Evolutionary conservation across 2,888 invertebrate species (phyloP).

Genomic region (Thymelicus lineola): DNA sequence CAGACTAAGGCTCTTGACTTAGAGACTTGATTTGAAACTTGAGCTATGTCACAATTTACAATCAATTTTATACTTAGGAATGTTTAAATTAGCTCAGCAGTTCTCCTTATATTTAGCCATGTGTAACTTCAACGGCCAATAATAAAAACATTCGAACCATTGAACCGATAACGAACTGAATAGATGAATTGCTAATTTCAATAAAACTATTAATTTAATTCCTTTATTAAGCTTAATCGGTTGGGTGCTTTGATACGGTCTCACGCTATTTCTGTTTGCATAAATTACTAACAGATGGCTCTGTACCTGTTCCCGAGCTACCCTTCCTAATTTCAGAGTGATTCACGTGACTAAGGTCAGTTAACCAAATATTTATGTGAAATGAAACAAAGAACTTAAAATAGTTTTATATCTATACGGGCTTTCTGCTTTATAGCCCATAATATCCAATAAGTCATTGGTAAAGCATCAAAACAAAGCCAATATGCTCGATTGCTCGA

Average conservation of each 20-base stretch:
- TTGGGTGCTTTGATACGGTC: not conserved
- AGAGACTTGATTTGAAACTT: no score
- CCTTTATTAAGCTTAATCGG: not conserved
- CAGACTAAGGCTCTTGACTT: no score
- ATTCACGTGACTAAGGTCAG: not conserved
- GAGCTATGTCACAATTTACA: not conserved
- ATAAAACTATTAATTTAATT: constrained; percentile 2
- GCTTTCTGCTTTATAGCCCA: not conserved
- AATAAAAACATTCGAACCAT: not conserved
- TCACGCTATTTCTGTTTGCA: not conserved
- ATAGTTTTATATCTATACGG: not conserved
- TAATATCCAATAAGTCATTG: not conserved
- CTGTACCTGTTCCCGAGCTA: not conserved
- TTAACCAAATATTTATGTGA: not conserved
- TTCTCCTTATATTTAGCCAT: not conserved
- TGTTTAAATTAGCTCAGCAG: not conserved
- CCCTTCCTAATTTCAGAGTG: not conserved
- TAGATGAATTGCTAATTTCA: not conserved
- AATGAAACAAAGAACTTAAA: not conserved
- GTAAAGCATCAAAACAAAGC: constrained; percentile 41
- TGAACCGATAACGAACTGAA: not conserved
- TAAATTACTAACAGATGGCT: not conserved
- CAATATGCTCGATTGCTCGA: constrained; percentile 31
- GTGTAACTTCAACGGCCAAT: not conserved
- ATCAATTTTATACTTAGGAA: not conserved